Evolutionary conservation across 2,113 vertebrate species (phyloP), one percentile per base, ranked within the genome.

Genomic region (Myodes glareolus): DNA sequence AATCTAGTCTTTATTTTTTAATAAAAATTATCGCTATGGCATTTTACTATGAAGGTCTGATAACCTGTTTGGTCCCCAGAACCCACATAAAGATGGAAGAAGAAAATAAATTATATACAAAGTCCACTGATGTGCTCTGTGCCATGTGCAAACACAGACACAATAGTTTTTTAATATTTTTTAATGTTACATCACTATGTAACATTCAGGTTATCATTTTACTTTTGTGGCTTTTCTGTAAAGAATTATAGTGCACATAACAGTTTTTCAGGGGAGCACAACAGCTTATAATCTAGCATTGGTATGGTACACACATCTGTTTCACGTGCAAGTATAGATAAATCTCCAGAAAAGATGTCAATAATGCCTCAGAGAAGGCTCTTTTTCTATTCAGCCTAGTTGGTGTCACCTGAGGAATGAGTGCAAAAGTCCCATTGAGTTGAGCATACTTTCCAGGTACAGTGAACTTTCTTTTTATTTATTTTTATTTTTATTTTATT

Each of bases 131-230:
- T 25, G 39, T 16, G 27, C 27, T 77, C 75, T 77, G 75, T 77
- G 75, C 42, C 27, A 31, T 47, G 27, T 45, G 45, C 75, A 55
- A 33, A 55, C 52, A 78, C 47, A 80, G 47, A 52, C 47, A 80
- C 77, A 80, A 14, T 52, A 1, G 58, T 25, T 58, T 27, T 14
- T 39, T 58, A 82, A 58, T 25, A 42, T 11, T 3, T 75, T 52
- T 42, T 42, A 16, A 14, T 27, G n/a, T n/a, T n/a, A n/a, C 19
- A 81, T 47, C 19, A n/a, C 47, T 67, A 8, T 73, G 17, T 27
- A 12, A 17, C 11, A 31, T 93, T 94, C 70, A 90, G 65, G 70
- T 90, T 90, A 52, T 92, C 39, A 91, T 92, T 47, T 94, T 61
- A 36, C 3, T 72, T 95, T 58, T 87, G 11, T 39, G 91, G 36